Evolutionary conservation across 2,888 invertebrate species (phyloP), one percentile per base, ranked within the genome.

Genomic region (Lepetodrilus schrolli): DNA sequence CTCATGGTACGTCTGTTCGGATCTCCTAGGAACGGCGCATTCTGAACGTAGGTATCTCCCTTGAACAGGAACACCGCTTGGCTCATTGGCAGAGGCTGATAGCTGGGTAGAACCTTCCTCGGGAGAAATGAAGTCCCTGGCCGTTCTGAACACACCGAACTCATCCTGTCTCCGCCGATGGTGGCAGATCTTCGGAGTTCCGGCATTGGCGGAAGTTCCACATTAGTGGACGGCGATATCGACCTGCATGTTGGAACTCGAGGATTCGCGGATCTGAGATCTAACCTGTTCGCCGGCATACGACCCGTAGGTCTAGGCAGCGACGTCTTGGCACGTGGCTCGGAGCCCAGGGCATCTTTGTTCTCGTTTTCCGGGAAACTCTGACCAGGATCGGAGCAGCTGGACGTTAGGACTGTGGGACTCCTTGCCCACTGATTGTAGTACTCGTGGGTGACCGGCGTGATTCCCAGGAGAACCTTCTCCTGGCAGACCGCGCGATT

Each of bases 401-500:
- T 26, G 47, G 26, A 26, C 26, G 43, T 47, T 7, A 43, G 21
- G 20, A 26, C 10, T 20, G 23, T 38, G 0, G 68, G 68, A 68
- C 48, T 43, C 8, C 72, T 23, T 5, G 72, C 72, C 72, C 72
- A 72, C 36, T 72, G 58, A n/a, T 72, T 65, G 65, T 72, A 72
- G 65, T 65, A 72, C 5, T 72, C 72, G 36, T 72, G 65, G 36
- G 37, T 43, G 13, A 72, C 72, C 0, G 72, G 65, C 7, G 65
- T 66, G 23, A 68, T 43, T 1, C 68, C 43, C 2, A 68, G 23
- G 4, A 43, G 38, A 21, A 43, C 17, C 17, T 68, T 38, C 13
- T 43, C 43, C 30, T 43, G 43, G 2, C 13, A 17, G n/a, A 43
- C 8, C 21, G 68, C 20, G 10, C 26, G 38, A 10, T 13, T 23